Percentiles rank a stretch among this genome's conserved stretches.
Conservation (phyloP, 2,113 vertebrate genomes). For the Cathartes aura region DNA sequence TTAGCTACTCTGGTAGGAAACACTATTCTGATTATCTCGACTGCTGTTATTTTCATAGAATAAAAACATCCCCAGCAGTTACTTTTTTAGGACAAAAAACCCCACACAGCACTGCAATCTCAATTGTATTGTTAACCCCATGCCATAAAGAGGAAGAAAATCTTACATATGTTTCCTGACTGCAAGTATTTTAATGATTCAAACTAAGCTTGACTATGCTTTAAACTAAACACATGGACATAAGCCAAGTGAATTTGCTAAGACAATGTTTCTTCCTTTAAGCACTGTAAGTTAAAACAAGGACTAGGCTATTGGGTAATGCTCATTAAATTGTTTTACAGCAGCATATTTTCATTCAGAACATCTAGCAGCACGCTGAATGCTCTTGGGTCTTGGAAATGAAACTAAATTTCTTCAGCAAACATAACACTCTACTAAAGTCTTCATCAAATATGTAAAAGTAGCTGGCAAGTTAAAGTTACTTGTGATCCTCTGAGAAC, state of each 20-base stretch:
- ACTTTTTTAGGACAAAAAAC: slow-evolving; percentile 55
- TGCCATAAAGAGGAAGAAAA: slow-evolving; percentile 67
- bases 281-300: slow-evolving; percentile 39
- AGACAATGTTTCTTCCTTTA: slow-evolving; percentile 53
- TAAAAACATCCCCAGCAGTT: slow-evolving; percentile 51
- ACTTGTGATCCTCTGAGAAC: not conserved
- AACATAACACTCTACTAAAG: slow-evolving; percentile 9
- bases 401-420: slow-evolving; percentile 35
- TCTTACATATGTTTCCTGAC: slow-evolving; percentile 61
- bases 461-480: slow-evolving; percentile 16
- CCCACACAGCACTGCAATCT: slow-evolving; percentile 12
- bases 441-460: slow-evolving; percentile 47
- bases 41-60: slow-evolving; percentile 51
- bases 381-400: slow-evolving; percentile 21
- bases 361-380: not conserved
- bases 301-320: slow-evolving; percentile 33
- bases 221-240: slow-evolving; percentile 72
- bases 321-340: slow-evolving; percentile 46
- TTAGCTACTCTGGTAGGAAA: slow-evolving; percentile 29
- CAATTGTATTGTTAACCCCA: slow-evolving; percentile 58
- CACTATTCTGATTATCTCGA: slow-evolving; percentile 16
- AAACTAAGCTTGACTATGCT: slow-evolving; percentile 70
- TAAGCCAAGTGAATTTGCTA: slow-evolving; percentile 58
- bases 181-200: slow-evolving; percentile 71
- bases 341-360: slow-evolving; percentile 4